Conservation (phyloP, 2,888 invertebrate genomes). For the Rhaphigaster nebulosa region DNA sequence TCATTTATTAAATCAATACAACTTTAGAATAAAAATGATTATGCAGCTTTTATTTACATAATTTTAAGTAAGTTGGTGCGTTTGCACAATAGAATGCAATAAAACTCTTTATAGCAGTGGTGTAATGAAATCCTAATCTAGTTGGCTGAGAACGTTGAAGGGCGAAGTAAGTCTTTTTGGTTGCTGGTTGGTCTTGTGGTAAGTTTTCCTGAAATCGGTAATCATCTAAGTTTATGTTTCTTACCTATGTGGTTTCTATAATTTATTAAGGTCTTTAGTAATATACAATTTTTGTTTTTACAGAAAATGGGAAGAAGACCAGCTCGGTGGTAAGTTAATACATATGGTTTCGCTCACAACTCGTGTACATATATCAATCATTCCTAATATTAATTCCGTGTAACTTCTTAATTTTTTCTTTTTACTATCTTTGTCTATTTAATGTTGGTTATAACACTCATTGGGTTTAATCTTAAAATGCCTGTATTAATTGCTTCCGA, state of each 20-base stretch:
- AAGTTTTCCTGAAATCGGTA: constrained; percentile 6
- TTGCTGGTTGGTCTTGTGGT: constrained; percentile 50
- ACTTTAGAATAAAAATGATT: not conserved
- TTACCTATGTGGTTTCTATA: not conserved
- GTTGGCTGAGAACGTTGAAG: not conserved
- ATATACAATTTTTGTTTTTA: constrained; percentile 66
- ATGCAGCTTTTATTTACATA: not conserved
- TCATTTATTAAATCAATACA: not conserved
- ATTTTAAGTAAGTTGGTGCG: no score
- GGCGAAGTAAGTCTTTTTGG: not conserved
- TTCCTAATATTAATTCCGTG: not conserved
- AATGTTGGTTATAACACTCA: no score
- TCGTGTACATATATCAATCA: not conserved
- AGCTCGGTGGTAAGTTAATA: constrained; percentile 91
- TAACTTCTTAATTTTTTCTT: not conserved
- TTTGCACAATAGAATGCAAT: not conserved
- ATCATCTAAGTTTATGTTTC: constrained; percentile 30
- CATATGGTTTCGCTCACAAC: constrained; percentile 61
- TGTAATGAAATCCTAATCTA: not conserved
- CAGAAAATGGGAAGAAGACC: constrained; percentile 97
- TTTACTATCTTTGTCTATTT: not conserved
- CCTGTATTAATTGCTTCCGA: not conserved
- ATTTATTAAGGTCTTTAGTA: not conserved
- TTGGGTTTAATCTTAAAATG: no score
- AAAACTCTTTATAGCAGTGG: not conserved